Evolutionary conservation across 1,140 invertebrate species (phyloP), one percentile per base, ranked within the genome.

Genomic region (Temnothorax curvispinosus): DNA sequence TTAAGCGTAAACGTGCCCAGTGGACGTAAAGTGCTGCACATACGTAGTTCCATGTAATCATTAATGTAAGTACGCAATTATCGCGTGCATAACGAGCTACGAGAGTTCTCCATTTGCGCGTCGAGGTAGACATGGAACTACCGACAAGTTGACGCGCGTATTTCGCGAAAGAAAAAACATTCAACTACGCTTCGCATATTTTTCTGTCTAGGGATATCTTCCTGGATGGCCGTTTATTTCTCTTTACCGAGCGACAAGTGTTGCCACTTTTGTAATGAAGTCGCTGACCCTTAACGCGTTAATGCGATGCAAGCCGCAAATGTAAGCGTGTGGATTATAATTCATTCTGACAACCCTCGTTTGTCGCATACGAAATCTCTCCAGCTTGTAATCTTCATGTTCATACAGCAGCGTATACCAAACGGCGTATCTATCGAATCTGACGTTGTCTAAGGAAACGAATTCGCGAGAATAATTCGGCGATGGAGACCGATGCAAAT

Each of bases 51-150:
- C 80, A 32, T 84, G 80, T 75, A 84, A 84, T 71, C 80, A 75
- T 84, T 84, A 84, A 84, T 84, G 69, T 84, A 84, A 84, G 80
- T 84, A 75, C 69, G 80, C 69, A 84, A 84, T 84, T 84, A 84
- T 84, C 69, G 80, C 80, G 80, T 74, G 80, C 54, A 84, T 82
- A 82, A 82, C 80, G 80, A 82, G 80, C 52, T 82, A 82, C 80
- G 80, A 84, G 80, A 84, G 80, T 75, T 75, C 69, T 84, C 80
- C 80, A 84, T 75, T 75, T 75, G 69, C 80, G 21, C 80, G 54
- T 82, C 15, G 67, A 35, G 54, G 52, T 58, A 74, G 56, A 74
- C 52, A 71, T 27, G 80, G 7, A 82, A 74, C 65, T 72, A 82
- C 50, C 52, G 67, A 58, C 67, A 82, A 44, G 52, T 78, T 65